Evolutionary conservation across 2,797 vertebrate genomes (phyloP), one percentile per base, ranked within the genome.

Genomic region (Moxostoma hubbsi): DNA sequence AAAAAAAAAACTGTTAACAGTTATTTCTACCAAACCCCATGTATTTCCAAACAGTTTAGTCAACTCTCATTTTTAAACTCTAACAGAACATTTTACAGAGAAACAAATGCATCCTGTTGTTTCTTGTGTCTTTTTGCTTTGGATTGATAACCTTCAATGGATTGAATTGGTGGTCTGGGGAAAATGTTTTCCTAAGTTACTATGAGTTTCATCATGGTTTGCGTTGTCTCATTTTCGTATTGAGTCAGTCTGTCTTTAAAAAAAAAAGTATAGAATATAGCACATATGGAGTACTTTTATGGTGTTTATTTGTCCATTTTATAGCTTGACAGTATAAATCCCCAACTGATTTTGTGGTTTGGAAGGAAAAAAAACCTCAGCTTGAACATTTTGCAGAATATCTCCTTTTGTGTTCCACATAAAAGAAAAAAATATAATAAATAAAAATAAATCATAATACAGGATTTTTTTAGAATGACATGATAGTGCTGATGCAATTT

Each of bases 1-100:
- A 13, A 43, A 7, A 6, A 15, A 67, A 51, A 18, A 16, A 12
- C 1, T 11, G 7, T 5, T 49, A 5, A 18, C n/a, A 53, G 18
- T 16, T n/a, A 12, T 11, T 63, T 16, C n/a, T 46, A 6, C 11
- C 9, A 55, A 75, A 55, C 62, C 62, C 36, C 10, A 47, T 65
- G 73, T 75, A 12, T 75, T 65, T 75, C 73, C 73, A 65, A 75
- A 75, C 61, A 5, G 8, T 55, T 75, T 13, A 54, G 51, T 47
- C 43, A 47, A 75, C 18, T 5, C 36, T 65, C 12, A 55, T 75
- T 46, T 65, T 36, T 45, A 51, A 54, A 45, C 9, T 59, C 36
- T 36, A 36, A 36, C 36, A 36, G 36, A 6, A 18, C 59, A 43
- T 36, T 12, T 62, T 36, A 62, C 43, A 55, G 36, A 65, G 73